Evolutionary conservation across 2,888 invertebrate genomes (phyloP).

Genomic region (Apamea monoglypha): DNA sequence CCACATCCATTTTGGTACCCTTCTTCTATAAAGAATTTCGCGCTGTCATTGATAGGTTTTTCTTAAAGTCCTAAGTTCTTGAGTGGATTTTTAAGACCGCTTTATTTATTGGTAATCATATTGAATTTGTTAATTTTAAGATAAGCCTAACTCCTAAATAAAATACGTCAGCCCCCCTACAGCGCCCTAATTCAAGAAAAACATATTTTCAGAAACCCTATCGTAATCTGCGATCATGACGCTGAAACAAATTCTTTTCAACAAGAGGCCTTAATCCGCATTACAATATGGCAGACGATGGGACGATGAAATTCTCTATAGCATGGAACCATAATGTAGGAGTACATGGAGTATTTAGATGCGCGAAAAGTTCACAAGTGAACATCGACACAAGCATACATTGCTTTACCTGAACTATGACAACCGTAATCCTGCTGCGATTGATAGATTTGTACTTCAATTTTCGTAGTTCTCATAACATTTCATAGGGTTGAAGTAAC

Average conservation of each 20-base stretch:
- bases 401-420: not conserved
- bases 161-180: not conserved
- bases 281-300: constrained; percentile 59
- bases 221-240: constrained; percentile 52
- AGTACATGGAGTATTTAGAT: constrained; percentile 17
- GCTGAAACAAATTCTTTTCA: constrained; percentile 58
- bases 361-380: not conserved
- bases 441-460: not conserved
- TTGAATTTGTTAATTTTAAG: not conserved
- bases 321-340: not conserved
- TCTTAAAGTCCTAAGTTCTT: not conserved
- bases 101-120: not conserved
- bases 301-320: constrained; percentile 33
- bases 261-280: constrained; percentile 58
- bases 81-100: not conserved
- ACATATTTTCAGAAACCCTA: constrained; percentile 46
- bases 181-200: constrained; percentile 23
- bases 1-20: not conserved
- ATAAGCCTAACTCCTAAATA: not conserved
- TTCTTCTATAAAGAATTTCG: not conserved
- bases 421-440: not conserved
- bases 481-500: not conserved
- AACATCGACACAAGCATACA: not conserved
- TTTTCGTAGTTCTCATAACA: not conserved
- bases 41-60: not conserved